Percentiles rank a stretch among this genome's conserved stretches.
Conservation (phyloP, 2,797 vertebrate genomes). For the Peromyscus melanophrys region DNA sequence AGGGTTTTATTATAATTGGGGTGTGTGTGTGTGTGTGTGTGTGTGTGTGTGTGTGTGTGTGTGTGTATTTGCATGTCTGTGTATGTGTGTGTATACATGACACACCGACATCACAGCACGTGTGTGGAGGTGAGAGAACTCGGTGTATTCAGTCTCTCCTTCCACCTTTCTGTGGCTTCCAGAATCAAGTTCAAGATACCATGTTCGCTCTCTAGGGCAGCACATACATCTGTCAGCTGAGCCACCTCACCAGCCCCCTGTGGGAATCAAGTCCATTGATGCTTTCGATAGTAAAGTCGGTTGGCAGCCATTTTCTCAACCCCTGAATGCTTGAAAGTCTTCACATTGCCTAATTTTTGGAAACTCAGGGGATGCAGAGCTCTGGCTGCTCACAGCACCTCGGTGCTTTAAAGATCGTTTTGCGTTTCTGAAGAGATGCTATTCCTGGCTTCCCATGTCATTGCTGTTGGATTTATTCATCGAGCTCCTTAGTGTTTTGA, state of each 20-base stretch:
- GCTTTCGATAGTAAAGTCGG: neutral
- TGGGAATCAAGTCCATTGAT: neutral
- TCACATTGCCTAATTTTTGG: neutral
- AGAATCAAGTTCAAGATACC: neutral
- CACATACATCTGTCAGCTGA: neutral
- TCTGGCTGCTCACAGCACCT: neutral
- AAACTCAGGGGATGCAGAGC: neutral
- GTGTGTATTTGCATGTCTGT: neutral
- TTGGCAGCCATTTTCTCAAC: neutral
- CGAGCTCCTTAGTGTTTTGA: neutral
- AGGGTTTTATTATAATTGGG: neutral
- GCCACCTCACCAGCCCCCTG: neutral
- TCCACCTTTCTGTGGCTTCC: neutral
- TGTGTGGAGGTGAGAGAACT: neutral
- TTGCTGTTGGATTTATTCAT: neutral
- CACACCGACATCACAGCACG: neutral
- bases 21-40: neutral
- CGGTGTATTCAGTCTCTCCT: neutral
- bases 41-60: neutral
- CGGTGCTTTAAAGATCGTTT: neutral
- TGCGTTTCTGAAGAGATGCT: neutral
- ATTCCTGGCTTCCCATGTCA: neutral
- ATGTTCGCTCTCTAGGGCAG: neutral
- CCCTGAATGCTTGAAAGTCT: neutral
- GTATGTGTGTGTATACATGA: neutral